Conservation (phyloP, 2,797 vertebrate genomes). For the Gallinago nigripennis region DNA sequence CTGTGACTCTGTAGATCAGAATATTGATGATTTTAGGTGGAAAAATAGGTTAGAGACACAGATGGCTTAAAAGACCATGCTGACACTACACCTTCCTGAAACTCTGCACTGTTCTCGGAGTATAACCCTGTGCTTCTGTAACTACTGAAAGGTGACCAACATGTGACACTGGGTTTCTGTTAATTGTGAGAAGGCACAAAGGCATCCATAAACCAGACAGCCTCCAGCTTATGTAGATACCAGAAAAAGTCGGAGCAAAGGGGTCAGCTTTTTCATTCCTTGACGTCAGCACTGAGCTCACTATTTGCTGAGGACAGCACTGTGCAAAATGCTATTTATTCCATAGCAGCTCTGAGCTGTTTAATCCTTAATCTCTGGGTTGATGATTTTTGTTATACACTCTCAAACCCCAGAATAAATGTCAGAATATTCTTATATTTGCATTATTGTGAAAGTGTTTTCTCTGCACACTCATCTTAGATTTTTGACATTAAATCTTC, state of each 20-base stretch:
- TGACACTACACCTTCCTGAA: not conserved
- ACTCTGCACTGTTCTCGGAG: not conserved
- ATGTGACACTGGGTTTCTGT: not conserved
- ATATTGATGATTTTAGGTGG: not conserved
- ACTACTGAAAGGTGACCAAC: not conserved
- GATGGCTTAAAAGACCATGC: not conserved
- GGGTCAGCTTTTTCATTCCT: not conserved
- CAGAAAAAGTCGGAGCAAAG: not conserved
- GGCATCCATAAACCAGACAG: not conserved
- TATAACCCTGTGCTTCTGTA: not conserved
- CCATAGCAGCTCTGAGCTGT: not conserved
- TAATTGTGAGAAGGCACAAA: not conserved
- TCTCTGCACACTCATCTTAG: not conserved
- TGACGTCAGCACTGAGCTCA: not conserved
- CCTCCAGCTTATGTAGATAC: not conserved
- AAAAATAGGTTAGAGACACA: not conserved
- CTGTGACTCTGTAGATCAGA: not conserved
- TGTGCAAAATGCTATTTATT: conserved; percentile 20
- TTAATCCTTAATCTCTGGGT: conserved; percentile 62
- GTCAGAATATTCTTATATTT: conserved; percentile 62
- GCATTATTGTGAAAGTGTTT: conserved; percentile 43
- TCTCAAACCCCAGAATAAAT: conserved; percentile 53
- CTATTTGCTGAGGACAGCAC: conserved; percentile 14
- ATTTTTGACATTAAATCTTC: conserved; percentile 25
- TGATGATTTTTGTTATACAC: conserved; percentile 61